phyloP scores from a whole-genome alignment of 30 jellyfish, hydroid and myxozoan genomes.

The Turritopsis dohrnii region DNA sequence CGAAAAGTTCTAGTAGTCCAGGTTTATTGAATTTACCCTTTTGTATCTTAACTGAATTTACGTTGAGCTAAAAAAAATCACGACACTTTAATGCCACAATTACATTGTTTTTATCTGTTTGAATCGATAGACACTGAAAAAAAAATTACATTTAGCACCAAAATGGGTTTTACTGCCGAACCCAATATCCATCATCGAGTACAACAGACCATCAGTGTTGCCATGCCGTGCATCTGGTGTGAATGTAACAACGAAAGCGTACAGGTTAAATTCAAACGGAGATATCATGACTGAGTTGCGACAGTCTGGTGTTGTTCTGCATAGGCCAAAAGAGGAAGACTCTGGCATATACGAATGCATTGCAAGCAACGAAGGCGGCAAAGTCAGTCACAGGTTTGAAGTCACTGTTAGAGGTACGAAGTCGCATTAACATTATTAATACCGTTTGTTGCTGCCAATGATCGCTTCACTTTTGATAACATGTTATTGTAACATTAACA shows the following conservation, averaged over 20 bases:
- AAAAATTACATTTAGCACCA: conserved; percentile 6
- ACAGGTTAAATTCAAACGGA: conserved; percentile 15
- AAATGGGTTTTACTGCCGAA: conserved; percentile 29
- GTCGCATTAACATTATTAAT: no score
- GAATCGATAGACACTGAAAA: no score
- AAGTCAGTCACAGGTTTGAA: conserved; percentile 7
- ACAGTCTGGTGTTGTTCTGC: conserved; percentile 30
- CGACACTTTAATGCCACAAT: no score
- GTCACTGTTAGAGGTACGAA: conserved; percentile 14
- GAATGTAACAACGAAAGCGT: conserved; percentile 17
- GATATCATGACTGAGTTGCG: not conserved
- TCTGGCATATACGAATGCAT: conserved; percentile 29
- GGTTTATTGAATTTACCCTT: no score
- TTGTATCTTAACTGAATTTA: no score
- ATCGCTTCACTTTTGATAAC: no score
- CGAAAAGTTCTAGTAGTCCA: not conserved
- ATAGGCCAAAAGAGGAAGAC: conserved; percentile 24
- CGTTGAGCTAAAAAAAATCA: no score
- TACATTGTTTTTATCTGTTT: no score
- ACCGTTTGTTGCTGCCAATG: not conserved
- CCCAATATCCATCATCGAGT: conserved; percentile 3
- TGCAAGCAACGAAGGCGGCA: conserved; percentile 24
- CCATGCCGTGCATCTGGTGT: conserved; percentile 23
- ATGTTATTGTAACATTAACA: no score
- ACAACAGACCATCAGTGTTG: conserved; percentile 10